These are phyloP conservation scores for Brachionus manjavacas DNA, from an alignment of 1,140 invertebrate species.

Conservation along the genomic window DNA sequence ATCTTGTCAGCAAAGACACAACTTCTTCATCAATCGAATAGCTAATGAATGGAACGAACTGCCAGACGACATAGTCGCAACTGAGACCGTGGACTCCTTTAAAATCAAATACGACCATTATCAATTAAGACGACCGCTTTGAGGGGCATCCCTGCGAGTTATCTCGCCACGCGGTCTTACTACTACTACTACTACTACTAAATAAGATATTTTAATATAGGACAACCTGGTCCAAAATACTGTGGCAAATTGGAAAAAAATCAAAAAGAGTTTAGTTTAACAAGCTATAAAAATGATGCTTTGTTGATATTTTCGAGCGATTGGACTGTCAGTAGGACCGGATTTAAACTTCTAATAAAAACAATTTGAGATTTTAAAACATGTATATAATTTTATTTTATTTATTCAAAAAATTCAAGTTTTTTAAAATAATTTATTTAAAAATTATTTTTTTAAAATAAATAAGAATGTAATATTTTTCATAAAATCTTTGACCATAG, in stretches of 20 bases:
- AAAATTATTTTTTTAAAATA: not conserved
- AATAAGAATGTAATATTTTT: not conserved
- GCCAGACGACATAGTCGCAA: no score
- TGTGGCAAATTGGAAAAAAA: constrained; percentile 32
- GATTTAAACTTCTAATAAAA: not conserved
- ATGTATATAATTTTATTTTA: not conserved
- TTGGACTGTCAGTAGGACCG: not conserved
- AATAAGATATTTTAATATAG: constrained; percentile 38
- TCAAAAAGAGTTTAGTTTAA: not conserved
- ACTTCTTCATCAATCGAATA: no score
- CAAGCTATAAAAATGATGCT: constrained; percentile 22
- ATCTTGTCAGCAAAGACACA: no score
- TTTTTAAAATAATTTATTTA: not conserved
- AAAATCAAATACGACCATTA: no score
- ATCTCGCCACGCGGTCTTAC: no score
- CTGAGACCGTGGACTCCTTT: no score
- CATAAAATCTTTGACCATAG: constrained; percentile 10
- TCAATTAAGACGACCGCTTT: no score
- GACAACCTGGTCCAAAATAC: constrained; percentile 40
- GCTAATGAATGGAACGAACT: no score
- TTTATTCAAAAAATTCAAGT: not conserved
- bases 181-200: no score
- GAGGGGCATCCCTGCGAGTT: no score
- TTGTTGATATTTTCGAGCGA: constrained; percentile 26
- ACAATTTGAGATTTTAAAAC: not conserved